phyloP scores from a whole-genome alignment of 2,888 invertebrate species.

The Eupithecia inturbata region DNA sequence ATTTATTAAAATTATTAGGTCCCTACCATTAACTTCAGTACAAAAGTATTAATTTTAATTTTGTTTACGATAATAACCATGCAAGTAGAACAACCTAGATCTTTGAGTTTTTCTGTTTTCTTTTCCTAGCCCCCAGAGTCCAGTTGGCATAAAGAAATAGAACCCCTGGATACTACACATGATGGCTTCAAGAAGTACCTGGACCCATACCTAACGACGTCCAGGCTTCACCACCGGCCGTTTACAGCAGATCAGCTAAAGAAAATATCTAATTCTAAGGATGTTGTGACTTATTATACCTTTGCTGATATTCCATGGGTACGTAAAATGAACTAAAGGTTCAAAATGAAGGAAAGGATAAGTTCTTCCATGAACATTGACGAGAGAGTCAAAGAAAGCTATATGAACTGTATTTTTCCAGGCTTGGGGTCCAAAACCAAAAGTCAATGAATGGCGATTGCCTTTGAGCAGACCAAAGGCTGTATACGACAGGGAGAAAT shows the following conservation, averaged over 20 bases:
- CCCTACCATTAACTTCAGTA: too few species aligned
- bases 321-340: too few species aligned
- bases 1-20: too few species aligned
- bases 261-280: conserved; percentile 61
- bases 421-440: conserved; percentile 66
- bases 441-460: conserved; percentile 59
- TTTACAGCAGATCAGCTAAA: conserved; percentile 67
- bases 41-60: too few species aligned
- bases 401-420: conserved; percentile 42
- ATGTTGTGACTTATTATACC: conserved; percentile 73
- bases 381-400: too few species aligned
- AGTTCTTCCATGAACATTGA: not conserved
- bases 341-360: not conserved
- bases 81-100: not conserved
- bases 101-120: not conserved
- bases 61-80: too few species aligned
- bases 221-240: conserved; percentile 69
- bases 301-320: conserved; percentile 70
- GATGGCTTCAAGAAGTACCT: conserved; percentile 73
- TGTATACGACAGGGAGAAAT: conserved; percentile 70
- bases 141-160: conserved; percentile 61
- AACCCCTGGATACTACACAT: conserved; percentile 69
- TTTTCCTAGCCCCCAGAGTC: conserved; percentile 58
- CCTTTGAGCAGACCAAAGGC: conserved; percentile 62
- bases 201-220: conserved; percentile 76